Evolutionary conservation across 2,113 vertebrate species (phyloP), one percentile per base, ranked within the genome.

Genomic region (Romanogobio albipinnatus): DNA sequence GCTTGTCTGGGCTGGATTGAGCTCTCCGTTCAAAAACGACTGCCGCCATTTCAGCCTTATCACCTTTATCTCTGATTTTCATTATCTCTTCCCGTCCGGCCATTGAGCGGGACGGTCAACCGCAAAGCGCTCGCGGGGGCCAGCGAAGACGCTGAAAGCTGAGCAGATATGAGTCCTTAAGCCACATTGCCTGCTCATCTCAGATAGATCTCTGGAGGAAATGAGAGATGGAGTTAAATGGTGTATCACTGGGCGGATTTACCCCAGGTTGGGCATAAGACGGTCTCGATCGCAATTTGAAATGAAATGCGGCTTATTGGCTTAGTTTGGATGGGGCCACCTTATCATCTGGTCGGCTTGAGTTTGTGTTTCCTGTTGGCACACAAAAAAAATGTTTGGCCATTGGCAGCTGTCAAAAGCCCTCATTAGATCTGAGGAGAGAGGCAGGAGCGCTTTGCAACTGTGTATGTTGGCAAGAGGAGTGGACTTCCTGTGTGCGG

Each of bases 21-120:
- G 81, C 85, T 70, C 87, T 83, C 68, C 45, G 76, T 84, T 79
- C 73, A 43, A 84, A 51, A 86, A 76, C 19, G 17, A 80, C 83
- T 74, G 83, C 71, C 70, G 47, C 85, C 82, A 68, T 89, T 86
- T 81, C 45, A 51, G 24, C 33, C 81, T 87, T 90, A 90, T 89
- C 87, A 47, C 86, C 83, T 88, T 87, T 71, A 90, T 91, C 90
- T 90, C 87, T 64, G 77, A 87, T 90, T 85, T 79, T 90, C 85
- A 79, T 86, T 71, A 86, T 86, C 82, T 81, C 47, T 39, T 82
- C 26, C 68, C 29, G n/a, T 22, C 24, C 1, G 81, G 58, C 81
- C n/a, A 22, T 5, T 1, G 43, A 62, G 62, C 82, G 24, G 84
- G 77, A 68, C 49, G 71, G 47, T 78, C 78, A 64, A 77, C 76